phyloP scores from a whole-genome alignment of 1,140 invertebrate species.

The Rhysida immarginata region DNA sequence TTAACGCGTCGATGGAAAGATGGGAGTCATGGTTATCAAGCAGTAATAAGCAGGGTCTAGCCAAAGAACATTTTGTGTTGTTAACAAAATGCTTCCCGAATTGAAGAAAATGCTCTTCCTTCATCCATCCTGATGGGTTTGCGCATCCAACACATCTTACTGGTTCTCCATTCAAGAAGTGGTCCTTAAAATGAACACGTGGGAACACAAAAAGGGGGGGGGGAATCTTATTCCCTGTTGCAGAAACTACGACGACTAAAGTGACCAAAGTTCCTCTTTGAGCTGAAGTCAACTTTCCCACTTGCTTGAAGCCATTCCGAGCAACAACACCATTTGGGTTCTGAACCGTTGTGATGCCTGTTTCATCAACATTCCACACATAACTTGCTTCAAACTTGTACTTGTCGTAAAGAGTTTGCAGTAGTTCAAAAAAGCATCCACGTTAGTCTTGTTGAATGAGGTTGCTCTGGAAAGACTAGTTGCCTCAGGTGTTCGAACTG shows the following conservation, averaged over 20 bases:
- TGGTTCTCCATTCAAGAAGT: constrained; percentile 21
- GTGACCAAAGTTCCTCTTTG: constrained; percentile 29
- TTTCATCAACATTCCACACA: constrained; percentile 37
- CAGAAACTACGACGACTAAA: constrained; percentile 13
- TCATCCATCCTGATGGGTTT: constrained; percentile 34
- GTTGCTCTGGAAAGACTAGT: not conserved
- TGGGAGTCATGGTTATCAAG: constrained; percentile 18
- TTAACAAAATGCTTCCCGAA: constrained; percentile 27
- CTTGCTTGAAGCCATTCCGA: constrained; percentile 27
- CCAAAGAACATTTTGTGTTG: constrained; percentile 12
- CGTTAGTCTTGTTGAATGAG: constrained; percentile 4
- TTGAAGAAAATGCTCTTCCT: constrained; percentile 26
- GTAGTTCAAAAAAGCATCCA: constrained; percentile 12
- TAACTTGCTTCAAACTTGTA: constrained; percentile 18
- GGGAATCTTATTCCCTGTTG: constrained; percentile 21
- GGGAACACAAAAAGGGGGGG: constrained; percentile 25
- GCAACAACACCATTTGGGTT: constrained; percentile 30
- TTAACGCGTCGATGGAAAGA: constrained; percentile 13
- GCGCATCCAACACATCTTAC: constrained; percentile 24
- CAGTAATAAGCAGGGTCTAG: constrained; percentile 13
- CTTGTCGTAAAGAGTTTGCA: constrained; percentile 14
- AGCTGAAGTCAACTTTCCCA: constrained; percentile 29
- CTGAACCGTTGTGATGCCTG: constrained; percentile 32
- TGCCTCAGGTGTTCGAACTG: not conserved
- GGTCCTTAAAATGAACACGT: constrained; percentile 18